These are phyloP conservation scores for Caenorhabditis latens DNA, from an alignment of 1,140 invertebrate genomes.

Conservation along the genomic window DNA sequence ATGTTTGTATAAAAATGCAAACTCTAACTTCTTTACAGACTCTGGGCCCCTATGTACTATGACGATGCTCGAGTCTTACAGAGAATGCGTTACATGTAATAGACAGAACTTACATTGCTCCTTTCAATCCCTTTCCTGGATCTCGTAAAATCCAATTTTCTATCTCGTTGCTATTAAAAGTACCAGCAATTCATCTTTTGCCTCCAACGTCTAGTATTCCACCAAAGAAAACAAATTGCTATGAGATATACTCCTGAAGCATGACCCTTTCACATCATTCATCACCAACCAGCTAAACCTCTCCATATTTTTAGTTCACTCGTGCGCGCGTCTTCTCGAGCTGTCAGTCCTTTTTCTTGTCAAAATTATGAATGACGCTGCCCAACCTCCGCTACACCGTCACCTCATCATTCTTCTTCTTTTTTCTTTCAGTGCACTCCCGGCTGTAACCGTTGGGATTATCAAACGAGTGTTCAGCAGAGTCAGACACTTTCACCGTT, in stretches of 20 bases:
- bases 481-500: constrained; percentile 69
- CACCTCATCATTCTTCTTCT: constrained; percentile 17
- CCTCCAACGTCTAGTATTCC: no score
- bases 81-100: no score
- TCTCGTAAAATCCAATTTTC: no score
- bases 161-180: no score
- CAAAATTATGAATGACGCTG: constrained; percentile 42
- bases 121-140: no score
- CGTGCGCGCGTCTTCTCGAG: not conserved
- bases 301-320: constrained; percentile 16
- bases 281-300: not conserved
- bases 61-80: no score
- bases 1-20: no score
- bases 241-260: not conserved
- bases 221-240: no score
- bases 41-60: no score
- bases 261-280: constrained; percentile 47
- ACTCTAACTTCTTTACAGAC: no score
- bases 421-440: constrained; percentile 71
- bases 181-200: no score
- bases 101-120: no score
- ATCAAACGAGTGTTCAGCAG: constrained; percentile 73
- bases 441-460: constrained; percentile 75
- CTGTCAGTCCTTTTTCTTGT: constrained; percentile 44
- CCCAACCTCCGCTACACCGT: not conserved